Percentiles rank a stretch among this genome's conserved stretches.
phyloP scores from a whole-genome alignment of 2,113 vertebrate genomes.

The Oostethus manadensis region DNA sequence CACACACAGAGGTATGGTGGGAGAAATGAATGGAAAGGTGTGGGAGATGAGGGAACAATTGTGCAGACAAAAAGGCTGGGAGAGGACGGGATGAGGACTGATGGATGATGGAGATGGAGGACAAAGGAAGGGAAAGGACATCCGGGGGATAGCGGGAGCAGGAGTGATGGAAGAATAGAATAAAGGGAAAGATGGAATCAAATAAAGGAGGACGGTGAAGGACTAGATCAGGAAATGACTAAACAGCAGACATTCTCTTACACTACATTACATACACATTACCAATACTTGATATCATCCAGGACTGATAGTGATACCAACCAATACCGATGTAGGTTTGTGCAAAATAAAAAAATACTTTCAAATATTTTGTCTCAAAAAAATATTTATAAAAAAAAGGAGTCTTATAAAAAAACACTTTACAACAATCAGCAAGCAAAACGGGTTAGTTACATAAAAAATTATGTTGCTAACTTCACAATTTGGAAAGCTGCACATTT shows the following conservation, averaged over 20 bases:
- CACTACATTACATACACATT: too few relatives aligned
- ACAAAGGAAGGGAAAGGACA: background rate
- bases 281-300: too few relatives aligned
- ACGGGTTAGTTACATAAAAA: too few relatives aligned
- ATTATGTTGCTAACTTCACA: too few relatives aligned
- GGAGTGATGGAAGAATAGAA: background rate
- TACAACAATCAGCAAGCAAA: too few relatives aligned
- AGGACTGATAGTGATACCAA: too few relatives aligned
- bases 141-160: background rate
- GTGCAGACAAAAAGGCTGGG: constrained; percentile 26
- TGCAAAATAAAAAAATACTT: too few relatives aligned
- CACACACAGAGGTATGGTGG: background rate
- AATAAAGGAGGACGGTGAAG: background rate
- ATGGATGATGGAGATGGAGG: background rate
- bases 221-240: background rate
- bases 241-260: background rate
- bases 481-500: too few relatives aligned
- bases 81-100: constrained; percentile 1
- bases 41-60: constrained; percentile 38
- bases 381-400: too few relatives aligned
- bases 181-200: background rate
- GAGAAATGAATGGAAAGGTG: constrained; percentile 32
- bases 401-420: too few relatives aligned
- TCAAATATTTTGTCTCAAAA: too few relatives aligned
- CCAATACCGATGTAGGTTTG: too few relatives aligned